phyloP scores from a whole-genome alignment of 2,888 invertebrate genomes.

The Hypena proboscidalis region DNA sequence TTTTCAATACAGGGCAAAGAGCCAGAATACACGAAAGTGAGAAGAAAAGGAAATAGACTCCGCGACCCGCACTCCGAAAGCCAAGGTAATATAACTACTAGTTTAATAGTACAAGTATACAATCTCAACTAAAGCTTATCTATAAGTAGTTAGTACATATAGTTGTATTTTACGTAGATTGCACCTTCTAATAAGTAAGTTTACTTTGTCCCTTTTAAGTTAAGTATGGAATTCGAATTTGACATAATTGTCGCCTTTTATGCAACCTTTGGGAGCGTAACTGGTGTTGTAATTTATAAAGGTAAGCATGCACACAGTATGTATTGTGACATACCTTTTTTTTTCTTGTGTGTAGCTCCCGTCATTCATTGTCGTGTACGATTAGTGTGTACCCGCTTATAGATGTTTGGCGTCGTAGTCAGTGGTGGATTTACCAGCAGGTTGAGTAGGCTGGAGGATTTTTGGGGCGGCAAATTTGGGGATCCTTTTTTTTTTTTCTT shows the following conservation, averaged over 20 bases:
- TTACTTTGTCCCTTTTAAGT: conserved; percentile 77
- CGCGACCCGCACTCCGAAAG: conserved; percentile 93
- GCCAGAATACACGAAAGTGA: conserved; percentile 93
- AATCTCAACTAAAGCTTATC: conserved; percentile 63
- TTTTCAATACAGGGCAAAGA: conserved; percentile 87
- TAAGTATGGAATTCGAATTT: conserved; percentile 79
- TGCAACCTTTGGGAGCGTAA: conserved; percentile 84
- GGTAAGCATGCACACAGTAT: conserved; percentile 84
- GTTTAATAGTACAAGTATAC: conserved; percentile 15
- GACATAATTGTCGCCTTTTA: conserved; percentile 83
- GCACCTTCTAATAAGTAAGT: conserved; percentile 76
- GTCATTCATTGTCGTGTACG: conserved; percentile 42
- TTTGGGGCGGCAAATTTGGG: too few relatives aligned
- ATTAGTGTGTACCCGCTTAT: conserved; percentile 39
- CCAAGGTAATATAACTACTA: conserved; percentile 87
- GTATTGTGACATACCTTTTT: conserved; percentile 59
- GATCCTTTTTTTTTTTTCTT: too few relatives aligned
- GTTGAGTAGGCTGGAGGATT: too few relatives aligned
- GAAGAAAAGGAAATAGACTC: conserved; percentile 92
- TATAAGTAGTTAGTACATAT: conserved; percentile 77
- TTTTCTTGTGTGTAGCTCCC: conserved; percentile 44
- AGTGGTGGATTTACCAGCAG: too few relatives aligned
- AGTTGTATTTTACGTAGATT: conserved; percentile 78
- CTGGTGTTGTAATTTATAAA: conserved; percentile 82
- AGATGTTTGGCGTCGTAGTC: conserved; percentile 34